These are phyloP conservation scores for Protosalanx chinensis DNA, from an alignment of 2,797 vertebrate species.

Conservation along the genomic window DNA sequence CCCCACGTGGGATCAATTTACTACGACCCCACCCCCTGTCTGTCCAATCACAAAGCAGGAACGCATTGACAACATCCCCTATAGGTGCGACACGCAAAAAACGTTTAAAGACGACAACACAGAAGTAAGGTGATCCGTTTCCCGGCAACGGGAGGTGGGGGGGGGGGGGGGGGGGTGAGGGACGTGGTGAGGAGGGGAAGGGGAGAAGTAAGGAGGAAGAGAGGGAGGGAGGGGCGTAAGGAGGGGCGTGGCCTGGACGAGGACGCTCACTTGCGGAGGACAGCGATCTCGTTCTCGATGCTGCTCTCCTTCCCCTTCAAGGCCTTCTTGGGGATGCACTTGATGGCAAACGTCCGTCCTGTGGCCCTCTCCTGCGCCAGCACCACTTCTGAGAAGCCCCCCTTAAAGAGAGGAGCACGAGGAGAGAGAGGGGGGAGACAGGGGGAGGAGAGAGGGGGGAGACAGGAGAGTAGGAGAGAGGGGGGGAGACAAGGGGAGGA, in stretches of 20 bases:
- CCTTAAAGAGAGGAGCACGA: conserved; percentile 39
- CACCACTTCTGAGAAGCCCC: conserved; percentile 95
- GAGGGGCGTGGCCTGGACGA: neutral
- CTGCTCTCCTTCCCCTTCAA: conserved; percentile 98
- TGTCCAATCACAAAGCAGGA: neutral
- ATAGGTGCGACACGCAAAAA: too few species aligned
- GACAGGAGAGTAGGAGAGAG: neutral
- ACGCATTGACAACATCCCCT: neutral
- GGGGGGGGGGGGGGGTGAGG: neutral
- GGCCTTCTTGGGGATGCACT: conserved; percentile 97
- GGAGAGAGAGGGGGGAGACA: neutral
- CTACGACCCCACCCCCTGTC: neutral
- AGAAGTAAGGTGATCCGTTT: neutral
- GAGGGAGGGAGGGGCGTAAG: neutral
- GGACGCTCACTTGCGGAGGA: conserved; percentile 87
- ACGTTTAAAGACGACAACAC: too few species aligned
- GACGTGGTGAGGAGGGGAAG: neutral
- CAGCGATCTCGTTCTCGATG: conserved; percentile 96
- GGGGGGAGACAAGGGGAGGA: neutral
- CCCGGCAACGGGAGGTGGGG: conserved; percentile 8
- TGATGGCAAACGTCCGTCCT: conserved; percentile 90
- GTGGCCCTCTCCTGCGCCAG: conserved; percentile 88
- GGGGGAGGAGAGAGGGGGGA: too few species aligned
- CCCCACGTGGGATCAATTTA: too few species aligned
- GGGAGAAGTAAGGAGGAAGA: neutral